These are phyloP conservation scores for Hippocampus barbouri DNA, from an alignment of 2,113 vertebrate genomes.

Conservation along the genomic window DNA sequence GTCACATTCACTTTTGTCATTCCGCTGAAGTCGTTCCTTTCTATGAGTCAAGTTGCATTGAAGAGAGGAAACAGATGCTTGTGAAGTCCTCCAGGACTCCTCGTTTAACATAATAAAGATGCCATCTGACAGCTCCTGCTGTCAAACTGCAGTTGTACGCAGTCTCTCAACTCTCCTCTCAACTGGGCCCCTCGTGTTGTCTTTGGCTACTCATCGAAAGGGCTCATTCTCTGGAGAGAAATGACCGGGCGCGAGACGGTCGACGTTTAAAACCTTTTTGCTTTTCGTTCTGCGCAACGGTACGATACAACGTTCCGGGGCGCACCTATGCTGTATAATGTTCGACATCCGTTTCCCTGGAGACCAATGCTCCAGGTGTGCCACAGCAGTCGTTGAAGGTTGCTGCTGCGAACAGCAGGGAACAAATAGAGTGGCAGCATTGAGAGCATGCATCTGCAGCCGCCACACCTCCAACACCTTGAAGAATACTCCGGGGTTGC, in stretches of 20 bases:
- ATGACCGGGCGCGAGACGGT: slow-evolving; percentile 13
- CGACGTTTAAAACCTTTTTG: slow-evolving; percentile 30
- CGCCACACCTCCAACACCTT: slow-evolving; percentile 34
- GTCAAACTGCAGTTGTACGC: slow-evolving; percentile 54
- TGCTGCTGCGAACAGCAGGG: slow-evolving; percentile 28
- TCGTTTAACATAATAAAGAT: slow-evolving; percentile 62
- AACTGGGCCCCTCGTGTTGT: slow-evolving; percentile 36
- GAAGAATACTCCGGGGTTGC: slow-evolving; percentile 40
- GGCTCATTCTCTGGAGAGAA: slow-evolving; percentile 25
- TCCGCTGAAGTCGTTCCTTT: slow-evolving; percentile 38
- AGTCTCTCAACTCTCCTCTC: slow-evolving; percentile 33
- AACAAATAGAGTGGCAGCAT: slow-evolving; percentile 23
- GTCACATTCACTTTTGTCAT: slow-evolving; percentile 31
- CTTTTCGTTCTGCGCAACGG: slow-evolving; percentile 7
- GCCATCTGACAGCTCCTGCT: slow-evolving; percentile 66
- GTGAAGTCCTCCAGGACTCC: slow-evolving; percentile 53
- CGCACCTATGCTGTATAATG: neutral
- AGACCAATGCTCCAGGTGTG: slow-evolving; percentile 6
- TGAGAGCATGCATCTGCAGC: slow-evolving; percentile 32
- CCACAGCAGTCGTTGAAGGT: slow-evolving; percentile 1
- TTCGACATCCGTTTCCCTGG: neutral
- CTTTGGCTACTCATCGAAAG: slow-evolving; percentile 39
- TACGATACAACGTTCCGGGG: slow-evolving; percentile 6
- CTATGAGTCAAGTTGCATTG: slow-evolving; percentile 34
- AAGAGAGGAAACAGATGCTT: slow-evolving; percentile 60